Conservation (phyloP, 2,797 vertebrate species). For the Bovichtus variegatus region DNA sequence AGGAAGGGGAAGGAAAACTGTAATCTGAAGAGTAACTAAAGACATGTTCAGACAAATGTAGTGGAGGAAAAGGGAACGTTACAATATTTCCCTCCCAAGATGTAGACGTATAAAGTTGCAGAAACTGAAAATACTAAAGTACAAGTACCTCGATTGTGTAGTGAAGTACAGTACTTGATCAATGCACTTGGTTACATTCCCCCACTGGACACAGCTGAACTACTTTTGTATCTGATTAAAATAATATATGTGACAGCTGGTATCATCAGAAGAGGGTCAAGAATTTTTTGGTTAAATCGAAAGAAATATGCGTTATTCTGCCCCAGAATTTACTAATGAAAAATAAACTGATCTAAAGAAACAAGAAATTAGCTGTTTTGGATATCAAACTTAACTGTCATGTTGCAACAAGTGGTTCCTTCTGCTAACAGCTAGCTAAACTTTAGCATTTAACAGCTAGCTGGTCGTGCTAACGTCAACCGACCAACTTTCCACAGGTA, state of each 20-base stretch:
- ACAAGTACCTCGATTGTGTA: too few relatives aligned
- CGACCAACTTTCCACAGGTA: neutral
- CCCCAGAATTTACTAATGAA: neutral
- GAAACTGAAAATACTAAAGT: too few relatives aligned
- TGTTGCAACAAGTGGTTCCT: constrained; percentile 70
- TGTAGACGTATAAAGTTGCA: too few relatives aligned
- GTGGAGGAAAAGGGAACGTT: too few relatives aligned
- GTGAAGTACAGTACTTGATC: too few relatives aligned
- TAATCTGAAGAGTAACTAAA: too few relatives aligned
- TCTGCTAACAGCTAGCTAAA: constrained; percentile 55
- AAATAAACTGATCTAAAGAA: neutral
- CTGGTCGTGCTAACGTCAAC: constrained; percentile 51
- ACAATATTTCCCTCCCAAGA: too few relatives aligned
- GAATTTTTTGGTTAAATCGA: neutral
- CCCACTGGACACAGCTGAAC: neutral
- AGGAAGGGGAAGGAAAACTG: too few relatives aligned
- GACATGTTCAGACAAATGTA: too few relatives aligned
- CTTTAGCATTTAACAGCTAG: constrained; percentile 66
- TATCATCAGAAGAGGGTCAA: neutral
- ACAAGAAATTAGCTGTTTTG: neutral
- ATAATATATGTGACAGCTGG: constrained; percentile 5
- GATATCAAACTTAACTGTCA: constrained; percentile 30
- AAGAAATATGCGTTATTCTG: fast-evolving
- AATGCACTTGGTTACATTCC: too few relatives aligned
- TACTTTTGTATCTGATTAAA: neutral